A percentile compares a stretch with the other conserved stretches of the same genome.
Conservation (phyloP, 2,113 vertebrate genomes). For the Rhabdornis inornatus region DNA sequence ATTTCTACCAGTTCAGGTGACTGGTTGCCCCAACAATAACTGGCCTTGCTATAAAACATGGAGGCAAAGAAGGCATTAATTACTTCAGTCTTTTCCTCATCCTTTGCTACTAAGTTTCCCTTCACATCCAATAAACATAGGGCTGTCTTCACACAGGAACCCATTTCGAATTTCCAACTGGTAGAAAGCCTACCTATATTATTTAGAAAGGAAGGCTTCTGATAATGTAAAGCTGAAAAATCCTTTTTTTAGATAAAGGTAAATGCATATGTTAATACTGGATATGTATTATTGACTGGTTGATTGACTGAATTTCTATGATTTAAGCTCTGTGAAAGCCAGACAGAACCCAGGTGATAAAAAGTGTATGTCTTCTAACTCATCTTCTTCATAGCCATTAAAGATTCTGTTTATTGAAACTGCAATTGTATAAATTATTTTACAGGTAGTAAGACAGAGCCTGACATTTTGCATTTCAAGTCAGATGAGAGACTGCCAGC, state of each 20-base stretch:
- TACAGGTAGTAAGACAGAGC: background rate
- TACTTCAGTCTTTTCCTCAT: background rate
- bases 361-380: background rate
- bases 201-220: background rate
- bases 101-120: background rate
- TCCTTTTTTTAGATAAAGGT: background rate
- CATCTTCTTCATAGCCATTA: background rate
- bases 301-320: background rate
- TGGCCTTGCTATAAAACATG: background rate
- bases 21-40: accelerated
- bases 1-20: accelerated
- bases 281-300: background rate
- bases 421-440: background rate
- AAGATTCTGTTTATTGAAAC: background rate
- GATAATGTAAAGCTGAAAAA: background rate
- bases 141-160: background rate
- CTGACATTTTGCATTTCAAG: background rate
- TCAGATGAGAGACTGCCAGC: background rate
- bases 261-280: background rate
- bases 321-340: background rate
- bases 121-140: accelerated
- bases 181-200: background rate
- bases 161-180: background rate
- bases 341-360: background rate
- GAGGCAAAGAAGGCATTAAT: background rate